Conservation (phyloP, 2,113 vertebrate species). For the Isurus oxyrinchus region DNA sequence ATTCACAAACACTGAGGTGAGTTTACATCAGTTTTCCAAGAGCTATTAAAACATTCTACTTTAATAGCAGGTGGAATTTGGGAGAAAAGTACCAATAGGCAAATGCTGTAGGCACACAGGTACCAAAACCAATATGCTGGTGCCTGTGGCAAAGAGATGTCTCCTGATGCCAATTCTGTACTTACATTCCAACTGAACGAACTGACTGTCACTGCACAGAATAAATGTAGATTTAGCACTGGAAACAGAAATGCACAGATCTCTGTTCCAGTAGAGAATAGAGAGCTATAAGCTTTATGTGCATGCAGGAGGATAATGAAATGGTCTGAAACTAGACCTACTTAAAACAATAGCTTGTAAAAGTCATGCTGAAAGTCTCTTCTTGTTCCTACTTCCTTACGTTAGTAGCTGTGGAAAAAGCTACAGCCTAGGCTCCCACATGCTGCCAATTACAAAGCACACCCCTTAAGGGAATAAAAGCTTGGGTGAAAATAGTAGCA, state of each 20-base stretch:
- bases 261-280: neutral
- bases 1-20: neutral
- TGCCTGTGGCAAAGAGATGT: neutral
- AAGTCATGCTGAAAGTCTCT: neutral
- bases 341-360: neutral
- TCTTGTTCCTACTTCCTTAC: neutral
- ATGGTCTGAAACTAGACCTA: neutral
- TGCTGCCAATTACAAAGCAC: neutral
- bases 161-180: neutral
- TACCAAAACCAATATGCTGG: neutral
- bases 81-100: neutral
- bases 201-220: neutral
- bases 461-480: neutral
- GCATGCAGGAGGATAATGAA: neutral
- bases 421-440: neutral
- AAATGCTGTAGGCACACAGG: neutral
- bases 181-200: neutral
- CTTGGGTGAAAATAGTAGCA: neutral
- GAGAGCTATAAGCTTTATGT: neutral
- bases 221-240: neutral
- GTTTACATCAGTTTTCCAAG: neutral
- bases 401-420: neutral
- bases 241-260: neutral
- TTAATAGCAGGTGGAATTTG: neutral
- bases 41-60: neutral